Evolutionary conservation across 37 sponge, comb jelly and placozoan genomes (phyloP), one percentile per base, ranked within the genome.

Genomic region (Eunapius fragilis): DNA sequence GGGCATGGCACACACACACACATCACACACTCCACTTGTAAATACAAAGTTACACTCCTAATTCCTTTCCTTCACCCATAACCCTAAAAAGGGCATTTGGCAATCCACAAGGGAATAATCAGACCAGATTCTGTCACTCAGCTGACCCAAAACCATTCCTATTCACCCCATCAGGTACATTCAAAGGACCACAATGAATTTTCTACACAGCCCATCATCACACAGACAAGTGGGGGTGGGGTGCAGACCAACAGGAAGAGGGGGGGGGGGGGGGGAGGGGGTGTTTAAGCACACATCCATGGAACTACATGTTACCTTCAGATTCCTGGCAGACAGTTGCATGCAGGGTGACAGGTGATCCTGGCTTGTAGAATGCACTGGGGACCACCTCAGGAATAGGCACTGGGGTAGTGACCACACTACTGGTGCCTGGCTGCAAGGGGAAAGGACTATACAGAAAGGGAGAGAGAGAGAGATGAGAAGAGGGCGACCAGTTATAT

Each of bases 241-340:
- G 37, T n/a, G 3, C 25, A 36, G 38, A 1, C 0, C 37, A 41
- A 41, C 3, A 41, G 41, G 41, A 9, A 9, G 58, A 19, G 22
- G 22, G 22, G 7, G 58, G 2, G 58, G 58, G 58, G 58, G 58
- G 22, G 22, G 22, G 7, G 58, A 19, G 58, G 58, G 58, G 17
- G 58, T 58, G 58, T 19, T 17, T 12, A 58, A 58, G 22, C 58
- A 58, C 58, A 58, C 58, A 76, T n/a, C n/a, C 10, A 76, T 24
- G 25, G 33, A 35, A 10, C 81, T 25, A n/a, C n/a, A n/a, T n/a
- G n/a, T n/a, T 68, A 94, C 95, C 95, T 73, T 94, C 91, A 41
- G 89, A 79, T 74, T 94, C 95, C n/a, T 94, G 95, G 83, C 95
- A 94, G 34, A 94, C 85, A n/a, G 92, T 90, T n/a, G 77, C 91